phyloP scores from a whole-genome alignment of 2,888 invertebrate species.

The Agonopterix alstromeriana region DNA sequence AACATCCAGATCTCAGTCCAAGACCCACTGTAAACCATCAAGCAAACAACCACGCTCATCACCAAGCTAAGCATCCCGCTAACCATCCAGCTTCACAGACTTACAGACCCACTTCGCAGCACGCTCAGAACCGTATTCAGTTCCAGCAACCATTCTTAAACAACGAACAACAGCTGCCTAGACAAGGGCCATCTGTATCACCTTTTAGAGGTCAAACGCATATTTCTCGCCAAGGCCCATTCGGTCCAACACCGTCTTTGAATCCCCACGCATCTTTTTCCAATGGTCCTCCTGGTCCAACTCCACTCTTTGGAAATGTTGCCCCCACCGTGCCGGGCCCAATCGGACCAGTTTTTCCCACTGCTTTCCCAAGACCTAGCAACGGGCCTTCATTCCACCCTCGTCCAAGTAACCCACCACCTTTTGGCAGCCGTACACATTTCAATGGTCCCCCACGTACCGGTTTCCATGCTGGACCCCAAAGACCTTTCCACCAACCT shows the following conservation, averaged over 20 bases:
- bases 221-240: conserved; percentile 43
- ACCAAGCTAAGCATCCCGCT: conserved; percentile 3
- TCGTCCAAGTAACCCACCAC: conserved; percentile 42
- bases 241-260: conserved; percentile 43
- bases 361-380: conserved; percentile 48
- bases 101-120: conserved; percentile 43
- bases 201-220: conserved; percentile 55
- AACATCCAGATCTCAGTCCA: not conserved
- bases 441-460: conserved; percentile 59
- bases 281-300: conserved; percentile 42
- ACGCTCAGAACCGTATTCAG: conserved; percentile 65
- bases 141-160: conserved; percentile 59
- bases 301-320: conserved; percentile 34
- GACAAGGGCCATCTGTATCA: conserved; percentile 54
- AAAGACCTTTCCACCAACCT: conserved; percentile 68
- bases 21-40: not conserved
- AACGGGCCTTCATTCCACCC: conserved; percentile 43
- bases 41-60: not conserved
- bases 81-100: conserved; percentile 34
- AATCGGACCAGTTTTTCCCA: conserved; percentile 36
- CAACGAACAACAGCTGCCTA: conserved; percentile 62
- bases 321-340: conserved; percentile 54
- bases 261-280: conserved; percentile 42
- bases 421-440: conserved; percentile 47
- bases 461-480: conserved; percentile 69